phyloP scores from a whole-genome alignment of 2,888 invertebrate species.

The Drosophila nr. medialis region DNA sequence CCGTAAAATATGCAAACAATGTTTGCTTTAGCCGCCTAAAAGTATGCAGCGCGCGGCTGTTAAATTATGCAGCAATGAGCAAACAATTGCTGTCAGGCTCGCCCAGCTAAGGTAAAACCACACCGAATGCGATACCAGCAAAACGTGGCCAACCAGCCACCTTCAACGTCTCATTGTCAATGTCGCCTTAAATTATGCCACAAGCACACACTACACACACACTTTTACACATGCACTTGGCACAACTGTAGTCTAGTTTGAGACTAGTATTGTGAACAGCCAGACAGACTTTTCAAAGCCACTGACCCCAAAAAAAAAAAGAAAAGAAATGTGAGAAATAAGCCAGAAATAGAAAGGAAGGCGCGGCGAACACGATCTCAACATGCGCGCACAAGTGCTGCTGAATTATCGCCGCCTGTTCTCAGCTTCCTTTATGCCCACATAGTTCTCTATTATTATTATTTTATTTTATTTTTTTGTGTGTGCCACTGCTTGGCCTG shows the following conservation, averaged over 20 bases:
- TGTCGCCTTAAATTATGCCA: slow-evolving; percentile 78
- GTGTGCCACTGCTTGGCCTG: slow-evolving; percentile 53
- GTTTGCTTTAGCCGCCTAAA: slow-evolving; percentile 68
- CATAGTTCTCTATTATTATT: slow-evolving; percentile 36
- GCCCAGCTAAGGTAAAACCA: slow-evolving; percentile 31
- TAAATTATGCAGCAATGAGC: slow-evolving; percentile 77
- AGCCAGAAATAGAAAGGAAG: neutral
- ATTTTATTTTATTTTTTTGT: slow-evolving; percentile 5
- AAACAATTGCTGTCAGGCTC: slow-evolving; percentile 73
- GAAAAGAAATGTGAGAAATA: neutral
- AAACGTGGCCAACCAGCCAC: slow-evolving; percentile 2
- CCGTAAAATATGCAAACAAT: slow-evolving; percentile 78
- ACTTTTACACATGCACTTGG: neutral
- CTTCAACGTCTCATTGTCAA: slow-evolving; percentile 71
- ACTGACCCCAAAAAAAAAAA: slow-evolving; percentile 72
- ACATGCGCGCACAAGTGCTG: slow-evolving; percentile 74
- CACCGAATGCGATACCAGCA: neutral
- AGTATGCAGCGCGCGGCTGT: slow-evolving; percentile 55
- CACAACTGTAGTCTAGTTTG: slow-evolving; percentile 64
- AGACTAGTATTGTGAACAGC: slow-evolving; percentile 58
- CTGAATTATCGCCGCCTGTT: slow-evolving; percentile 67
- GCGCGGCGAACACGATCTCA: slow-evolving; percentile 57
- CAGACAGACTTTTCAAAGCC: slow-evolving; percentile 76
- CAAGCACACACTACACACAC: slow-evolving; percentile 28
- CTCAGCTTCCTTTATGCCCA: slow-evolving; percentile 45